Base-by-base conservation (phyloP, 2,113 vertebrate species). In the Anhinga rufa region DNA sequence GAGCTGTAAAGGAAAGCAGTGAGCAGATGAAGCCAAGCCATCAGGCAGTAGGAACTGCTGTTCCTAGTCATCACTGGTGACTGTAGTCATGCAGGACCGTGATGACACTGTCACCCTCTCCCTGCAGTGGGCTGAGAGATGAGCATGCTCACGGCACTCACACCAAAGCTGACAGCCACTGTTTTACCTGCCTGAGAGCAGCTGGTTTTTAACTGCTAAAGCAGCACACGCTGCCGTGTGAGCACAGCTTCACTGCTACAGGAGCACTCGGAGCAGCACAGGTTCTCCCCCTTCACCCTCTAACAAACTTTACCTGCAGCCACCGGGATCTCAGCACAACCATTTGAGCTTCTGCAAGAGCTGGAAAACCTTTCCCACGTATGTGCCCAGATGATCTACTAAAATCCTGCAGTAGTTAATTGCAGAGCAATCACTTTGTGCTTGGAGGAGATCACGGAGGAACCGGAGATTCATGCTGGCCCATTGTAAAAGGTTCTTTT, bases 221-320 rank as follows among this genome's bases (percentile, higher is more conserved):
- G 55, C 46, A 70, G 34, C 4, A 3, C 11, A n/a, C 0, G 0
- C 13, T 3, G 1, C 48, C 1, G 0, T 2, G 57, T 9, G 7
- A 49, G 26, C 19, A 8, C 78, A 25, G 46, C 26, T 70, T 82
- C 19, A 1, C 24, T 10, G 2, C 81, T 14, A 16, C 5, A 1
- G 81, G 7, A 54, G 24, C 70, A 5, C 42, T 12, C 34, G 52
- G 46, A 58, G 78, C 80, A 64, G 19, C 3, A 11, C 84, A 58
- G 42, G 22, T 42, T 58, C 76, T 46, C 14, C 9, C 54, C 64
- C 2, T 1, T 8, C 62, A 32, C 36, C n/a, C 52, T 62, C 55
- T 12, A 10, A 42, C 7, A 48, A 76, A 36, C 52, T 28, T 28
- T 4, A n/a, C 40, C 89, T 70, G 68, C 72, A 74, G 82, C 31